phyloP scores from a whole-genome alignment of 1,140 invertebrate genomes.

The Hypothenemus hampei region DNA sequence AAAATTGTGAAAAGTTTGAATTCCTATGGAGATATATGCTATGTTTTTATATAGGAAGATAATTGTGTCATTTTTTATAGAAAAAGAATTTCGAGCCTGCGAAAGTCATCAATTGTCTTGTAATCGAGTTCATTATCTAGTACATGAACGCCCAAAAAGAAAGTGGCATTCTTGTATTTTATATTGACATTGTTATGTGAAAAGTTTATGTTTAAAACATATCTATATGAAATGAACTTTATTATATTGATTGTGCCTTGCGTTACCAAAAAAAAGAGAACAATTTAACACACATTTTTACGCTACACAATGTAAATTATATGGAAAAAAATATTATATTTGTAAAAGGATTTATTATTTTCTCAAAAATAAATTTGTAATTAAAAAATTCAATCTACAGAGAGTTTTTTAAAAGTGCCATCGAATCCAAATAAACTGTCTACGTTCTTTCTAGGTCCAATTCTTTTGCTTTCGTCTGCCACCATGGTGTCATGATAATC shows the following conservation, averaged over 20 bases:
- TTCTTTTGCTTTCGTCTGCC: slow-evolving; percentile 55
- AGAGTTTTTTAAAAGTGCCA: slow-evolving; percentile 66
- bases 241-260: slow-evolving; percentile 28
- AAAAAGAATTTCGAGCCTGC: no score
- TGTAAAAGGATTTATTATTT: slow-evolving; percentile 34
- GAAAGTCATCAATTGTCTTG: no score
- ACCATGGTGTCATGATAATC: slow-evolving; percentile 43
- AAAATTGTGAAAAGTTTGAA: no score
- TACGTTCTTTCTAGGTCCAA: slow-evolving; percentile 57
- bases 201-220: no score
- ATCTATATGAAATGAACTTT: slow-evolving; percentile 17
- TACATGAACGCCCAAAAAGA: no score
- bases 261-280: slow-evolving; percentile 30
- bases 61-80: no score
- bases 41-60: no score
- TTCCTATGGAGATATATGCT: no score
- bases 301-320: slow-evolving; percentile 25
- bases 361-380: slow-evolving; percentile 33
- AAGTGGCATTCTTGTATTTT: no score
- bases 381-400: slow-evolving; percentile 56
- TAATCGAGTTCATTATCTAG: no score
- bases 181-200: no score
- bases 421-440: slow-evolving; percentile 60
- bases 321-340: no score
- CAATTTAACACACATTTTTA: slow-evolving; percentile 27